These are phyloP conservation scores for Perccottus glenii DNA, from an alignment of 2,113 vertebrate species.

Conservation along the genomic window DNA sequence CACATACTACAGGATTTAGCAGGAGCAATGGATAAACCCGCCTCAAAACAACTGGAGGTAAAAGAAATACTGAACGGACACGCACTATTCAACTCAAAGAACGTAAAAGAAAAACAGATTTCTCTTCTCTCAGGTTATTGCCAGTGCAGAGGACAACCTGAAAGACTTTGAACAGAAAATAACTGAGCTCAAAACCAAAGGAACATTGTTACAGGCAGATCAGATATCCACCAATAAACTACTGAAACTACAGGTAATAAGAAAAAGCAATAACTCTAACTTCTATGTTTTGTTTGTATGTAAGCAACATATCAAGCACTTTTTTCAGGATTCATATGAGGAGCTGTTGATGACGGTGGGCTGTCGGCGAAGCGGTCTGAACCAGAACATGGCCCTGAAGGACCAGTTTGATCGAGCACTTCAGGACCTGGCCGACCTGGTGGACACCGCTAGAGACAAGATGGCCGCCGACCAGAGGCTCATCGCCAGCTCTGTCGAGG, in stretches of 20 bases:
- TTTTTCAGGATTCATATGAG: slow-evolving; percentile 89
- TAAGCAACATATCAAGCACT: neutral
- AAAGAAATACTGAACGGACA: neutral
- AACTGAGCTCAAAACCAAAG: slow-evolving; percentile 84
- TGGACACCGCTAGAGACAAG: slow-evolving; percentile 94
- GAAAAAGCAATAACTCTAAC: neutral
- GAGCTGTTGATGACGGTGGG: slow-evolving; percentile 88
- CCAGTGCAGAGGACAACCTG: slow-evolving; percentile 87
- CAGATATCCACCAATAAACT: slow-evolving; percentile 87
- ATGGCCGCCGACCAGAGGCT: slow-evolving; percentile 89
- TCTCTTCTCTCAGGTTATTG: slow-evolving; percentile 78
- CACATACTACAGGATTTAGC: slow-evolving; percentile 88
- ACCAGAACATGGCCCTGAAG: slow-evolving; percentile 91
- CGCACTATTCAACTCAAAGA: neutral
- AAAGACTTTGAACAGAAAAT: slow-evolving; percentile 90
- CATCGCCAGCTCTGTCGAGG: slow-evolving; percentile 86
- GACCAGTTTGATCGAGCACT: slow-evolving; percentile 89
- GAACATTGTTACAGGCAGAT: slow-evolving; percentile 85
- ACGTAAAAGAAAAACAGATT: neutral
- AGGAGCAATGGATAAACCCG: slow-evolving; percentile 83
- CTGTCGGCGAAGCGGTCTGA: slow-evolving; percentile 86
- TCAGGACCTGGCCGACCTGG: slow-evolving; percentile 89
- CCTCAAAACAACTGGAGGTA: slow-evolving; percentile 93
- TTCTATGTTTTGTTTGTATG: too few species aligned
- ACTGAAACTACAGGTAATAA: slow-evolving; percentile 91